phyloP scores from a whole-genome alignment of 2,113 vertebrate genomes.

The Strix aluco region DNA sequence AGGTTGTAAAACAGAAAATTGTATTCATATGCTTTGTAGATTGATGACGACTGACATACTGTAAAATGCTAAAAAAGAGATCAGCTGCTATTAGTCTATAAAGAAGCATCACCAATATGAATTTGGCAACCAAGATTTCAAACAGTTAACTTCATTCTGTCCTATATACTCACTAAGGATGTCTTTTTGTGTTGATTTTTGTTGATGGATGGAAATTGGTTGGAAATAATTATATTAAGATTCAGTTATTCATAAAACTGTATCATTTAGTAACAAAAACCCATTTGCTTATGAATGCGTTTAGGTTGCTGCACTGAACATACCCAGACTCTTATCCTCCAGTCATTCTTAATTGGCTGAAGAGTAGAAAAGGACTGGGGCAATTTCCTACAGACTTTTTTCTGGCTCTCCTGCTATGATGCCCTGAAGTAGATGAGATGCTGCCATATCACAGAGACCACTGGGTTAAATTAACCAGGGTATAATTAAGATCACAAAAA shows the following conservation, averaged over 20 bases:
- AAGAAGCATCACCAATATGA: background rate
- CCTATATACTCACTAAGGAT: background rate
- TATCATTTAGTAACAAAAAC: background rate
- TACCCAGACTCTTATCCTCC: background rate
- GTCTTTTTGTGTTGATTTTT: background rate
- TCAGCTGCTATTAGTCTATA: background rate
- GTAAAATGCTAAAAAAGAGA: background rate
- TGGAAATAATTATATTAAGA: background rate
- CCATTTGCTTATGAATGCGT: background rate
- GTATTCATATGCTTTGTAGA: background rate
- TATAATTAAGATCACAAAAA: background rate
- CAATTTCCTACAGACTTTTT: background rate
- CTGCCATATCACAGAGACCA: background rate
- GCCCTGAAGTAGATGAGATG: background rate
- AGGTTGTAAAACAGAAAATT: background rate
- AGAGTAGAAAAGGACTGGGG: background rate
- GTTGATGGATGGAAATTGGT: background rate
- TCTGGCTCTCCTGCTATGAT: background rate
- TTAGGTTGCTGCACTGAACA: background rate
- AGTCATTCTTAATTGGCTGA: background rate
- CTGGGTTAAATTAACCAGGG: background rate
- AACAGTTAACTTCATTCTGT: background rate
- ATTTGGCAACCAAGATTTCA: background rate
- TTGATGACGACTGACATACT: background rate
- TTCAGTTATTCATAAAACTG: background rate